Base-by-base conservation (phyloP, 2,888 invertebrate species). In the Frankliniella intonsa region DNA sequence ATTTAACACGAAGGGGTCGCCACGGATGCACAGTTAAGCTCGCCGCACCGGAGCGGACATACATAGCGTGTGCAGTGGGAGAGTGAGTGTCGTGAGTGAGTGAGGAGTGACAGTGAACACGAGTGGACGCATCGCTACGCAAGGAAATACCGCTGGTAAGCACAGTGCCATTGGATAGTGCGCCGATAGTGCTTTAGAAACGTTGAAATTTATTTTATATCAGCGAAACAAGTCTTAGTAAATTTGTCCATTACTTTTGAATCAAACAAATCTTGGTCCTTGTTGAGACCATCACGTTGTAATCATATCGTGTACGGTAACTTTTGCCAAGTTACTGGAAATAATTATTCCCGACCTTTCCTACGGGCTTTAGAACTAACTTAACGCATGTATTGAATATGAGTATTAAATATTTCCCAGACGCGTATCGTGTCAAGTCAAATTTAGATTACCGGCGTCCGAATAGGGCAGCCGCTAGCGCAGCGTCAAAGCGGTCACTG, bases 11-110 rank as follows among this genome's bases (percentile, higher is more conserved):
- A 22, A 8, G 69, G 69, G 69, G 69, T 76, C 69, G 69, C 25
- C 69, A 76, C 22, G 69, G 69, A 76, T 76, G 69, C 69, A 76
- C 69, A 76, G 69, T 76, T 25, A 25, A 76, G 69, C 69, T 25
- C 69, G 69, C 69, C 25, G 69, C 69, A 12, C 25, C 69, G 25
- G 69, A 25, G 69, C 69, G 69, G 22, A 55, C 55, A 14, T 62
- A 62, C 62, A 17, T 10, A 17, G 62, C 7, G 62, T 62, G 25
- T 25, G 69, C 25, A 76, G 69, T 76, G 69, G 22, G 69, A 25
- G 69, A 25, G 22, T 12, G 62, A 12, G 62, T 62, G 55, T 55
- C 2, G 55, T 55, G 55, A n/a, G n/a, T 38, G 38, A 38, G 38
- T 38, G 38, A 38, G 38, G 38, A 55, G 55, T 55, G n/a, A 7